A percentile compares a stretch with the other conserved stretches of the same genome.
Conservation (phyloP, 1,140 invertebrate genomes). For the Trichonephila inaurata region DNA sequence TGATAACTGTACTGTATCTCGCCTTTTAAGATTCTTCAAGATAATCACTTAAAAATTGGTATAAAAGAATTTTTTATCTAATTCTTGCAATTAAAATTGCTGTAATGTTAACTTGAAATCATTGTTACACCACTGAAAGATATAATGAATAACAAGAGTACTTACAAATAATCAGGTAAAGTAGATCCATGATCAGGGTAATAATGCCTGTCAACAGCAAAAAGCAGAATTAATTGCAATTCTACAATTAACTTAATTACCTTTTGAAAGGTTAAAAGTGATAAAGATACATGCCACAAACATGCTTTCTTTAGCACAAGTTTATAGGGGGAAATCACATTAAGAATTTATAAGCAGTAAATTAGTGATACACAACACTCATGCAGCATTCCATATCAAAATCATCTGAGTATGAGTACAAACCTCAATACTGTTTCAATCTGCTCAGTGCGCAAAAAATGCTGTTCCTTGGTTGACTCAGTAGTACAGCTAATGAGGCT, state of each 20-base stretch:
- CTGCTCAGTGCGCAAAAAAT: constrained; percentile 70
- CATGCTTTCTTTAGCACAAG: neutral
- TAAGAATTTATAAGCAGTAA: neutral
- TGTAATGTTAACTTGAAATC: neutral
- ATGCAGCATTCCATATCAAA: constrained; percentile 71
- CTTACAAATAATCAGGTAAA: constrained; percentile 87
- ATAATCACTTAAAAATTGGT: no score
- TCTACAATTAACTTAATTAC: neutral
- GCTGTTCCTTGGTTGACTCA: constrained; percentile 74
- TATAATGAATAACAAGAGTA: constrained; percentile 74
- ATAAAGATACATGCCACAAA: neutral
- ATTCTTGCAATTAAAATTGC: neutral
- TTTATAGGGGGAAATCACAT: neutral
- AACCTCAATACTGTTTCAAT: constrained; percentile 73
- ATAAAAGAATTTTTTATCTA: no score
- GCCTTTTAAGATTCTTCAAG: no score
- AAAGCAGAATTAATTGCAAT: neutral
- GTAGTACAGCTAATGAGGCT: constrained; percentile 74
- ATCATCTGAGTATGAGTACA: constrained; percentile 68
- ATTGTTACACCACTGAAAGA: no score
- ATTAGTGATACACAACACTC: constrained; percentile 2
- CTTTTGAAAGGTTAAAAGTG: neutral
- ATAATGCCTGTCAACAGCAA: constrained; percentile 68
- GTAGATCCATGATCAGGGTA: constrained; percentile 81
- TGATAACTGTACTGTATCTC: no score